Evolutionary conservation across 2,888 invertebrate genomes (phyloP), one percentile per base, ranked within the genome.

Genomic region (Caenorhabditis angaria): DNA sequence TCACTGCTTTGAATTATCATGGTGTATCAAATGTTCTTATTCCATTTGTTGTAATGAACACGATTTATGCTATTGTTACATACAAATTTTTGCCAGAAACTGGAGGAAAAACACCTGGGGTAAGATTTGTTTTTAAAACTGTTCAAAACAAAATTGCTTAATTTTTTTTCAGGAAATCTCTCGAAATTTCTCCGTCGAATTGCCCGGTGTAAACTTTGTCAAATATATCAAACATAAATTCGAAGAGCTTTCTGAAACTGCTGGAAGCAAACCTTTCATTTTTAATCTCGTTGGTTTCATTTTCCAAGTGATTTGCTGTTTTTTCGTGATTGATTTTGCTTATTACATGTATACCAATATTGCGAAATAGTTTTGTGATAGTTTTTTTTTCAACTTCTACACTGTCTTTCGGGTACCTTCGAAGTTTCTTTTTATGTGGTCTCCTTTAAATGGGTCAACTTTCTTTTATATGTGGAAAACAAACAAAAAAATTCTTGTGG

Each of bases 31-130:
- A 59, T 51, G 84, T 85, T 10, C 58, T 85, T 20, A 51, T 81
- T 12, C 84, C 84, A 1, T 85, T 85, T 61, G 76, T 81, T 3
- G 27, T 78, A 8, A 70, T 82, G 64, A 85, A 85, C 62, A 20
- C 76, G 8, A 28, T 79, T 55, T 85, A 85, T 57, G 78, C 77
- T 1, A 22, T 68, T 35, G 68, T 82, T 20, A 77, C 66, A n/a
- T 74, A 65, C 51, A 68, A 67, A 50, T 76, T 62, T 53, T 57
- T 85, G 4, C 84, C 84, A 25, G 85, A 85, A 68, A 85, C 85
- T 1, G 70, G 67, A 10, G 77, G 71, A 35, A 77, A 78, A 69
- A 78, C 76, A 41, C 74, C 80, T 12, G 78, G 78, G 71, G 81
- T 78, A 58, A 27, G 2, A 22, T 25, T 1, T 2, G 1, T 47